A percentile compares a stretch with the other conserved stretches of the same genome.
Evolutionary conservation across 2,113 vertebrate genomes (phyloP).

Genomic region (Rhabdomys dilectus): DNA sequence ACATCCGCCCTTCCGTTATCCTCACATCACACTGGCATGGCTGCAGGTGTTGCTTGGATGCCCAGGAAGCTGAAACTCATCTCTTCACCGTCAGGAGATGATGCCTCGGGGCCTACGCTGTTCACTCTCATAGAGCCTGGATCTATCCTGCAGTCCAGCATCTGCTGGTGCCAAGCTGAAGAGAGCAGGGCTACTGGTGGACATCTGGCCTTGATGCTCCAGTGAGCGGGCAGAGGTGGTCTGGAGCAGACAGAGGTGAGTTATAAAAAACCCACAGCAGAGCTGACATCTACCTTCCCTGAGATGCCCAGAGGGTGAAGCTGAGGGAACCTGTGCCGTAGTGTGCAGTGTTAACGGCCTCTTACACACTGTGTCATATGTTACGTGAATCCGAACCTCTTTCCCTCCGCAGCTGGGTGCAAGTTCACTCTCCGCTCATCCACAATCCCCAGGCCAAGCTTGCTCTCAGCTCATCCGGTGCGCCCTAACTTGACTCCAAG

Average conservation of each 20-base stretch:
- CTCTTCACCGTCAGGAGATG: not conserved
- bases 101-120: not conserved
- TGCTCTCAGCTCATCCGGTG: not conserved
- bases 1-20: not conserved
- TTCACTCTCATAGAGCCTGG: not conserved
- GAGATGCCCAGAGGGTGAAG: not conserved
- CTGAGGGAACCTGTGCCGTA: not conserved
- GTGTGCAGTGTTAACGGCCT: not conserved
- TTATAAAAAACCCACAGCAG: not conserved
- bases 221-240: not conserved
- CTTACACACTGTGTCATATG: too few relatives aligned
- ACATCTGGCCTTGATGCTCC: not conserved
- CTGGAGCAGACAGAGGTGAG: not conserved
- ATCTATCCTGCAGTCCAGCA: fast-evolving
- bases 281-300: too few relatives aligned
- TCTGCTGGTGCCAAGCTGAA: too few relatives aligned
- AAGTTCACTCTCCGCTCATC: not conserved
- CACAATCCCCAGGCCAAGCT: not conserved
- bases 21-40: fast-evolving
- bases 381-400: too few relatives aligned
- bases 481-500: not conserved
- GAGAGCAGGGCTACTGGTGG: not conserved
- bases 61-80: not conserved
- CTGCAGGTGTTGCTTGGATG: fast-evolving
- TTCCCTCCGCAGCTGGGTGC: not conserved